Evolutionary conservation across 1,140 invertebrate species (phyloP).

Genomic region (Thaumatotibia leucotreta): DNA sequence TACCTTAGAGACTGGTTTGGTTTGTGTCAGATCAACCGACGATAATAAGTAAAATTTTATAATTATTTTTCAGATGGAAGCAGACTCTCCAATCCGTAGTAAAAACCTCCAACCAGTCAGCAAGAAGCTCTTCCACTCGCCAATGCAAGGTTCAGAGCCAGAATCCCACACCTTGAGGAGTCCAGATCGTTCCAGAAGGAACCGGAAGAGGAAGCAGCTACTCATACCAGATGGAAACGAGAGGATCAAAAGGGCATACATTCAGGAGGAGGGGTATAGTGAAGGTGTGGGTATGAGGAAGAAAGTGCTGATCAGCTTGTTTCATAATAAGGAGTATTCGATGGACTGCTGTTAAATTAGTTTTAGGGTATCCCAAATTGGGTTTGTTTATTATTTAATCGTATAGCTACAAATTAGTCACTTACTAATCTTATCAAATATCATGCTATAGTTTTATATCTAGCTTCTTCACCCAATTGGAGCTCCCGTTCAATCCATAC

Average conservation of each 20-base stretch:
- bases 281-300: conserved; percentile 46
- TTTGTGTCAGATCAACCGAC: no score
- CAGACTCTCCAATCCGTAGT: conserved; percentile 46
- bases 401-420: no score
- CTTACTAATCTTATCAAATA: no score
- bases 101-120: conserved; percentile 36
- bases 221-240: conserved; percentile 38
- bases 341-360: no score
- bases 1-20: no score
- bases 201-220: conserved; percentile 41
- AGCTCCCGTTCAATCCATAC: no score
- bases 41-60: no score
- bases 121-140: conserved; percentile 58
- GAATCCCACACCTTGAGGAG: conserved; percentile 13
- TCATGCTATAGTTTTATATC: no score
- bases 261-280: conserved; percentile 42
- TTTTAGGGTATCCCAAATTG: no score
- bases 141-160: conserved; percentile 24
- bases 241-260: conserved; percentile 41
- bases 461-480: no score
- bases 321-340: conserved; percentile 54
- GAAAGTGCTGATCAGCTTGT: conserved; percentile 48
- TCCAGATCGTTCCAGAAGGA: conserved; percentile 22
- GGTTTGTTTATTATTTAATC: no score
- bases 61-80: conserved; percentile 57